Evolutionary conservation across 2,888 invertebrate species (phyloP), one percentile per base, ranked within the genome.

Genomic region (Scaeva pyrastri): DNA sequence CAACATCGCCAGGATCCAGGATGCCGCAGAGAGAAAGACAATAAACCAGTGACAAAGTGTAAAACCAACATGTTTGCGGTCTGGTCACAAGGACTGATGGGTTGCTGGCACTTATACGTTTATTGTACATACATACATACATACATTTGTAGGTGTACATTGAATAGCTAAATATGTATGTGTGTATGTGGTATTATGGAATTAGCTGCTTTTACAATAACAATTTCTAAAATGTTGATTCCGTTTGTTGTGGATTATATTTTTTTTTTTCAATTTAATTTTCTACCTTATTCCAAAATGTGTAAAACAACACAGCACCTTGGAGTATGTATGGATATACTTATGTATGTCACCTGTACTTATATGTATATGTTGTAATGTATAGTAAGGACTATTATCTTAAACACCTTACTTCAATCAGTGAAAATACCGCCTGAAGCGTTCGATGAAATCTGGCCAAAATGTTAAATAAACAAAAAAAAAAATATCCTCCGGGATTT

Each of bases 51-150:
- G 50, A 58, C 50, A 36, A 45, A 68, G 48, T 55, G 68, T 41
- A 41, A 62, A 79, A 66, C 80, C 64, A 72, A 79, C 72, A 60
- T 78, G 45, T 56, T 73, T 84, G 83, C 12, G 73, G 76, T 74
- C 70, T 74, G 36, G 23, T 26, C n/a, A n/a, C 23, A 52, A 8
- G 4, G 23, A 52, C 26, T 52, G 23, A 14, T 14, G 14, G 23
- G 2, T 1, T 7, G 21, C 21, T 2, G 8, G 14, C 7, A 12
- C 12, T 50, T 50, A 45, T 16, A 31, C 2, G 2, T 8, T 36
- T 36, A n/a, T 4, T 19, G 19, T 6, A 58, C 16, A 19, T 19
- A 12, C 36, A 36, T 36, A 14, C 2, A 36, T 19, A 19, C 4
- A 10, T 19, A n/a, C n/a, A n/a, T n/a, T n/a, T n/a, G n/a, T 31